Evolutionary conservation across 2,113 vertebrate species (phyloP).

Genomic region (Gymnocephalus cernua): DNA sequence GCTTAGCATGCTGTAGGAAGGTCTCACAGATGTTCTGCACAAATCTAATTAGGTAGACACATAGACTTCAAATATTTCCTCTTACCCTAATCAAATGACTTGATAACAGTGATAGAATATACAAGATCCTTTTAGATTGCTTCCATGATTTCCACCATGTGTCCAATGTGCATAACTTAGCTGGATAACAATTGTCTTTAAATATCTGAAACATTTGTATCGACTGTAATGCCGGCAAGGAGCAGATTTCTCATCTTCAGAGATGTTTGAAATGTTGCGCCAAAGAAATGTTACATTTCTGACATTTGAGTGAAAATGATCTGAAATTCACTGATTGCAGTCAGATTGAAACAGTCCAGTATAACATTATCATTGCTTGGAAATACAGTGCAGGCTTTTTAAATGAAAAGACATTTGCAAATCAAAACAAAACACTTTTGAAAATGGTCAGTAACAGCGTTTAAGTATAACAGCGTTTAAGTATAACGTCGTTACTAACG

Average conservation of each 20-base stretch:
- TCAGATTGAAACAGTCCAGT: neutral
- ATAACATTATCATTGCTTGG: neutral
- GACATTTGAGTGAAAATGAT: neutral
- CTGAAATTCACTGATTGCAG: neutral
- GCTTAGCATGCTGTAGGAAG: neutral
- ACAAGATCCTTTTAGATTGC: too few relatives aligned
- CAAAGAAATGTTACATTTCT: neutral
- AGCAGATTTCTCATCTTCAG: neutral
- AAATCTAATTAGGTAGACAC: neutral
- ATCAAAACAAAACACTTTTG: neutral
- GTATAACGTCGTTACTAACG: too few relatives aligned
- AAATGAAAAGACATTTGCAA: neutral
- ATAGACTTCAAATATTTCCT: too few relatives aligned
- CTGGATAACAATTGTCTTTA: too few relatives aligned
- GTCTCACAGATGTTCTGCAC: neutral
- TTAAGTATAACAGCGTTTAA: too few relatives aligned
- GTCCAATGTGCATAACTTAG: too few relatives aligned
- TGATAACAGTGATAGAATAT: too few relatives aligned
- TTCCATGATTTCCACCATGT: too few relatives aligned
- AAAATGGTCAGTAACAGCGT: neutral
- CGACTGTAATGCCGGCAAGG: too few relatives aligned
- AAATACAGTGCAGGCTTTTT: neutral
- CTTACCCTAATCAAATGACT: too few relatives aligned
- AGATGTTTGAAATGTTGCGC: neutral
- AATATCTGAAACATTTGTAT: too few relatives aligned